A percentile compares a stretch with the other conserved stretches of the same genome.
These are phyloP conservation scores for Bufotes viridis DNA, from an alignment of 2,797 vertebrate species.

Conservation along the genomic window DNA sequence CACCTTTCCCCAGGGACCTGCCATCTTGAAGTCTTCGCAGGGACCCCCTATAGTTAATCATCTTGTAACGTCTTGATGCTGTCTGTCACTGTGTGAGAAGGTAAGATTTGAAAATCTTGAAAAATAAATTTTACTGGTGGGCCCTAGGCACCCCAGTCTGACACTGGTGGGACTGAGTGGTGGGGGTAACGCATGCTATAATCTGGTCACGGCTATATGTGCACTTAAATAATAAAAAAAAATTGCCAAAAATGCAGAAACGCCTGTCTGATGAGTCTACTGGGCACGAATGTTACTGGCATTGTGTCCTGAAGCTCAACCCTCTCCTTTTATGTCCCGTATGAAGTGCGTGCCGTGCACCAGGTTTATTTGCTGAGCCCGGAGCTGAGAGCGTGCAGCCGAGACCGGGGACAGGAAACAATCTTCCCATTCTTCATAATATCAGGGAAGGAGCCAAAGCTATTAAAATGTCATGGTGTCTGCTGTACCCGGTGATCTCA, in stretches of 20 bases:
- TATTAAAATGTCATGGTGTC: conserved; percentile 16
- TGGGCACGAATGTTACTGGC: background rate
- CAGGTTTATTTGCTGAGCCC: conserved; percentile 22
- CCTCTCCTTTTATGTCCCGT: conserved; percentile 1
- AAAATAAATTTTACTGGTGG: too few species aligned
- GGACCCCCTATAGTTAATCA: too few species aligned
- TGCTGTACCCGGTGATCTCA: background rate
- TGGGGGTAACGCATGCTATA: background rate
- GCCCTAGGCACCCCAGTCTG: too few species aligned
- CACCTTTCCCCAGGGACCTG: too few species aligned
- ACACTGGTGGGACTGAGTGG: too few species aligned
- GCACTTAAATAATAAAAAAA: too few species aligned
- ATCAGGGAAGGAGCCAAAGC: background rate
- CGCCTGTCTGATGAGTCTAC: background rate
- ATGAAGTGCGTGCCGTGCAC: background rate
- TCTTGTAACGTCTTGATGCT: too few species aligned
- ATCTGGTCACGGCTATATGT: background rate
- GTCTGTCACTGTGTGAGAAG: too few species aligned
- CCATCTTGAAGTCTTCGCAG: too few species aligned
- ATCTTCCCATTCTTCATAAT: conserved; percentile 59
- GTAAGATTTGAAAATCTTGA: too few species aligned
- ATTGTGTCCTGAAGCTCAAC: conserved; percentile 20
- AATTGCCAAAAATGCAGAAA: background rate
- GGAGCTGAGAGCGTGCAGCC: background rate
- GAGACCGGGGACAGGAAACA: conserved; percentile 32